phyloP scores from a whole-genome alignment of 2,797 vertebrate genomes.

The Pseudocheirus occidentalis region DNA sequence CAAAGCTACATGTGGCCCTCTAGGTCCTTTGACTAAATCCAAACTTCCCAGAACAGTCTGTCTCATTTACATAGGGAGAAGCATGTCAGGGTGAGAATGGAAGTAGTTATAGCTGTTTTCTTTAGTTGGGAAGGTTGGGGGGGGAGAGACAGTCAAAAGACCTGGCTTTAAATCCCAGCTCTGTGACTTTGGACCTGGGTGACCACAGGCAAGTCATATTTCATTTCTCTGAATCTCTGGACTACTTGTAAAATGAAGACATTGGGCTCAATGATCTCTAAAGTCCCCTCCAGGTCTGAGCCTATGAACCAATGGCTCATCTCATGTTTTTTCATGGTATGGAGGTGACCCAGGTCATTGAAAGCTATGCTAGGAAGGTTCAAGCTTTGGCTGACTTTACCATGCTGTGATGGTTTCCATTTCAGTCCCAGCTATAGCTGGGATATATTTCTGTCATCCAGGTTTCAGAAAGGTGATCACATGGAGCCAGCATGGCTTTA shows the following conservation, averaged over 20 bases:
- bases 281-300: background rate
- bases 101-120: background rate
- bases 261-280: background rate
- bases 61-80: background rate
- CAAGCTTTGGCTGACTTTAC: background rate
- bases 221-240: background rate
- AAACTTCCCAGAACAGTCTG: no score
- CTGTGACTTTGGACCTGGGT: background rate
- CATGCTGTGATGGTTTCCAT: background rate
- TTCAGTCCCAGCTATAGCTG: background rate
- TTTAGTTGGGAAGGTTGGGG: background rate
- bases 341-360: background rate
- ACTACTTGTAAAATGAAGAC: background rate
- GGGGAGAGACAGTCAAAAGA: background rate
- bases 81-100: background rate
- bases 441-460: background rate
- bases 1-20: no score
- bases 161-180: background rate
- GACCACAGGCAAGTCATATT: background rate
- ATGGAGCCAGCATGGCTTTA: background rate
- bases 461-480: background rate
- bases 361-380: background rate
- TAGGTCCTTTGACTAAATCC: no score
- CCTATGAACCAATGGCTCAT: background rate
- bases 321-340: background rate